Percentiles rank a stretch among this genome's conserved stretches.
Conservation (phyloP, 1,140 invertebrate genomes). For the Dendroctonus ponderosae region DNA sequence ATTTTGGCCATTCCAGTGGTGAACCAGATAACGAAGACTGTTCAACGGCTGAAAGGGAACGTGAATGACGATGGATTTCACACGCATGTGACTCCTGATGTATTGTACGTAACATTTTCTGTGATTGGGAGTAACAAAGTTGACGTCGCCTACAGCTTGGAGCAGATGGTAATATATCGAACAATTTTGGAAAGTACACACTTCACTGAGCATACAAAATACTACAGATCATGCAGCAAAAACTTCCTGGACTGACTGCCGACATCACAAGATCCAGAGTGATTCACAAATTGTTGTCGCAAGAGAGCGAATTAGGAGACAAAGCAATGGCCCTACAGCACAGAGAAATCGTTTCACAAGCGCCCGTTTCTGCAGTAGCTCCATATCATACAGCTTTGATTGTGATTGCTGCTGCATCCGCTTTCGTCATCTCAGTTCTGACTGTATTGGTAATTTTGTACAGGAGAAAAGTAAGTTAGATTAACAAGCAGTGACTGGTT, state of each 20-base stretch:
- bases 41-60: constrained; percentile 57
- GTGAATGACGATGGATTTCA: constrained; percentile 56
- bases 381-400: constrained; percentile 70
- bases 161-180: constrained; percentile 57
- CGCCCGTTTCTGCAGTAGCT: constrained; percentile 61
- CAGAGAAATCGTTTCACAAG: constrained; percentile 66
- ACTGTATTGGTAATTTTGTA: constrained; percentile 68
- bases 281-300: constrained; percentile 56
- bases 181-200: background rate
- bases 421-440: constrained; percentile 69
- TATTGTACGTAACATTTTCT: constrained; percentile 59
- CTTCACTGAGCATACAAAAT: background rate
- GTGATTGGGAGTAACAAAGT: constrained; percentile 64
- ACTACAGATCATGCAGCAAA: constrained; percentile 58
- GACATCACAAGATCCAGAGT: constrained; percentile 66
- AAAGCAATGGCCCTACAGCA: constrained; percentile 62
- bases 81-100: constrained; percentile 57
- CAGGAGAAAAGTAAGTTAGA: constrained; percentile 55
- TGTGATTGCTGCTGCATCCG: constrained; percentile 66
- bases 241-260: constrained; percentile 58
- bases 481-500: background rate
- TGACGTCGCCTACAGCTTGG: constrained; percentile 63
- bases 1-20: constrained; percentile 51
- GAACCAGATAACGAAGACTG: constrained; percentile 55
- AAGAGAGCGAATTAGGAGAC: constrained; percentile 46